Evolutionary conservation across 1,140 invertebrate species (phyloP).

Genomic region (Pogonognathellus flavescens): DNA sequence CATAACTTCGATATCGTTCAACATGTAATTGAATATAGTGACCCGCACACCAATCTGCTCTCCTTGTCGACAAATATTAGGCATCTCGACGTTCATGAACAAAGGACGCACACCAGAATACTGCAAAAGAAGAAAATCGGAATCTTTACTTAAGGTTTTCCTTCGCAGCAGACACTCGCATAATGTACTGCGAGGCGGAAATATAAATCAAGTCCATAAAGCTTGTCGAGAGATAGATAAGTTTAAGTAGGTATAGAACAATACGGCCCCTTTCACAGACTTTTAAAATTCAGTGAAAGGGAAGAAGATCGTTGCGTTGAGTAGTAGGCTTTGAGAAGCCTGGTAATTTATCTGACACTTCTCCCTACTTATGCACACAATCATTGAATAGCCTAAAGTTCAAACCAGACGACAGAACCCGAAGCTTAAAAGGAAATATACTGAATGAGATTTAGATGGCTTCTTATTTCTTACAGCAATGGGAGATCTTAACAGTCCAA

Average conservation of each 20-base stretch:
- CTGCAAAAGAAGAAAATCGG: constrained; percentile 67
- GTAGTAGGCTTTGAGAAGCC: constrained; percentile 29
- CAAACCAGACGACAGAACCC: neutral
- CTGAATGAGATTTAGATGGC: constrained; percentile 31
- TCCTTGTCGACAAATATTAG: constrained; percentile 83
- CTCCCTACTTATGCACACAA: constrained; percentile 49
- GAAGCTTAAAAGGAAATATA: constrained; percentile 26
- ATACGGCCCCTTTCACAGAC: constrained; percentile 22
- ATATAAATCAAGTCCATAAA: constrained; percentile 28
- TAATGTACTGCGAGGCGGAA: constrained; percentile 8
- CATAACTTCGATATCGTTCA: constrained; percentile 84
- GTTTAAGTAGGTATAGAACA: neutral
- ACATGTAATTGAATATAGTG: constrained; percentile 94
- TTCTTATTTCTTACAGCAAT: constrained; percentile 75
- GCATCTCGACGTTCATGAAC: constrained; percentile 96
- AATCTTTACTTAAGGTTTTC: neutral
- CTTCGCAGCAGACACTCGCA: neutral
- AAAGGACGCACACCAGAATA: constrained; percentile 90
- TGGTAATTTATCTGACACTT: constrained; percentile 42
- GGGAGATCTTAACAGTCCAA: constrained; percentile 85
- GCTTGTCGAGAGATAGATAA: constrained; percentile 21
- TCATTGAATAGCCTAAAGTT: constrained; percentile 40
- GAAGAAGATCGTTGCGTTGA: constrained; percentile 32
- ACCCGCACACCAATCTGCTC: constrained; percentile 94
- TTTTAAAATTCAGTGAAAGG: constrained; percentile 41